Conservation (phyloP, 2,888 invertebrate species). For the Venusia cambrica region DNA sequence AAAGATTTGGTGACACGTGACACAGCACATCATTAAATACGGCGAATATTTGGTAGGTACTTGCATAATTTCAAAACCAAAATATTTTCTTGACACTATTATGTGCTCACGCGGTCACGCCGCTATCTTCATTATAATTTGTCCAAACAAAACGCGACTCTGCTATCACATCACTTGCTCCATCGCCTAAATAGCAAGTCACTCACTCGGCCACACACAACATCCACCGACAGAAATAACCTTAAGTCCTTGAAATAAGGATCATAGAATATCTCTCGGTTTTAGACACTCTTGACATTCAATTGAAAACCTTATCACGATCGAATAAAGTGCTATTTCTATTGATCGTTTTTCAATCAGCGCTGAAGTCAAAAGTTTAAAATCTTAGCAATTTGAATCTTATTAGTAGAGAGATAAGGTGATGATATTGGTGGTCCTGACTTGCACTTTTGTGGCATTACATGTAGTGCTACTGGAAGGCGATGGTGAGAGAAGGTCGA, state of each 20-base stretch:
- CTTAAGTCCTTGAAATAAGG: not conserved
- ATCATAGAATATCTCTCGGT: not conserved
- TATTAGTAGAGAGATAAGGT: constrained; percentile 4
- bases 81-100: constrained; percentile 1
- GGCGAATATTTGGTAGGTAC: no score
- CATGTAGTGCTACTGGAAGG: constrained; percentile 26
- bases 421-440: constrained; percentile 33
- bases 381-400: constrained; percentile 1
- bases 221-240: constrained; percentile 2
- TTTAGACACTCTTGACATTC: constrained; percentile 3
- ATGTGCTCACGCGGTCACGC: constrained; percentile 6
- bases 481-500: constrained; percentile 26
- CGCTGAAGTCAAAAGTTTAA: not conserved
- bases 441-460: constrained; percentile 38
- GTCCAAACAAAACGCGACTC: constrained; percentile 29
- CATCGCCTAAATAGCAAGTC: constrained; percentile 23
- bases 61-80: constrained; percentile 5
- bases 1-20: no score
- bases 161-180: constrained; percentile 21
- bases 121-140: constrained; percentile 22
- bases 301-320: constrained; percentile 2
- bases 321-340: constrained; percentile 8
- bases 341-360: not conserved
- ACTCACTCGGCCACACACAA: constrained; percentile 16
- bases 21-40: no score